A percentile compares a stretch with the other conserved stretches of the same genome.
These are phyloP conservation scores for Asobara japonica DNA, from an alignment of 1,140 invertebrate species.

Conservation along the genomic window DNA sequence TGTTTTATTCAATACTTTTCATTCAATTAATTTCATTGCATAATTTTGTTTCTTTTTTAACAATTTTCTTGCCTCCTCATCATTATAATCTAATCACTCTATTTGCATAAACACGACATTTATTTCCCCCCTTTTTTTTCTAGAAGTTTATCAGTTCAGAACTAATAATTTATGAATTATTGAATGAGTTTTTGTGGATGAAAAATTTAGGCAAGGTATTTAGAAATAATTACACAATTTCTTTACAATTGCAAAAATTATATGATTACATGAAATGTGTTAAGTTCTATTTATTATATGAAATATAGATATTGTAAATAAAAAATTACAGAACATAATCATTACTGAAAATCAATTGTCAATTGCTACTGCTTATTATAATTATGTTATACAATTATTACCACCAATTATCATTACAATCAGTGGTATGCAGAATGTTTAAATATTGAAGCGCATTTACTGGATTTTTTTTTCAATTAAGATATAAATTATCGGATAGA, in stretches of 20 bases:
- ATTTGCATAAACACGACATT: not conserved
- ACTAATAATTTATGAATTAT: not conserved
- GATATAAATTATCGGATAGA: not conserved
- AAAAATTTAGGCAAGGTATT: not conserved
- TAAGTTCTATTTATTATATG: not conserved
- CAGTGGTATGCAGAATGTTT: not conserved
- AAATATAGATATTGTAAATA: not conserved
- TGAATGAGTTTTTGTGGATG: not conserved
- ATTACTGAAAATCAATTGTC: not conserved
- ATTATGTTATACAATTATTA: not conserved
- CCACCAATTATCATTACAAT: not conserved
- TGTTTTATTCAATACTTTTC: not conserved
- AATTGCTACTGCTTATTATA: not conserved
- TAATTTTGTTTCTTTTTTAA: not conserved
- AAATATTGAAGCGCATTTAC: not conserved
- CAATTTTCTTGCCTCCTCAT: not conserved
- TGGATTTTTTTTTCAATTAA: not conserved
- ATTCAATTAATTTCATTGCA: not conserved
- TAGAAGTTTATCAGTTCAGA: not conserved
- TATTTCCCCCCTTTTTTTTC: too few species aligned
- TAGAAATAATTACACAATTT: not conserved
- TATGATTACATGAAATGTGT: not conserved
- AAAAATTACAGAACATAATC: not conserved
- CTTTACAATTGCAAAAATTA: not conserved
- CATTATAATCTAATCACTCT: not conserved